Evolutionary conservation across 92 coral and sea anemone genomes (phyloP).

Genomic region (Epizoanthus stellaris): DNA sequence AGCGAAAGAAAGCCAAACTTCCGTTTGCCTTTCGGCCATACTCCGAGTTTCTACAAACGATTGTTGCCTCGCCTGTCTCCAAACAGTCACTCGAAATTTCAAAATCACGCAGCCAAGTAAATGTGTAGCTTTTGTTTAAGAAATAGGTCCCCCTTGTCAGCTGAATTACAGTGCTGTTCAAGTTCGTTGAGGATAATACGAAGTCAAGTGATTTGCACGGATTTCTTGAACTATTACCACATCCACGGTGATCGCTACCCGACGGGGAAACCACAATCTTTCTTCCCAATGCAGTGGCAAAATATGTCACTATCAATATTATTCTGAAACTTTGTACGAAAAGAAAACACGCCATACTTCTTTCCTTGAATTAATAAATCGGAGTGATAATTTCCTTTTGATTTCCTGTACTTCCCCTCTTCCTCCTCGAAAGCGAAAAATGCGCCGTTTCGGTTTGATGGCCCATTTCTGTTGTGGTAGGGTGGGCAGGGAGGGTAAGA

Average conservation of each 20-base stretch:
- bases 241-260: slow-evolving; percentile 40
- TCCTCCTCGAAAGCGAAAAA: too few relatives aligned
- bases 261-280: slow-evolving; percentile 51
- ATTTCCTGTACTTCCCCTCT: too few relatives aligned
- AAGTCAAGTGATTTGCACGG: slow-evolving; percentile 72
- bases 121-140: slow-evolving; percentile 58
- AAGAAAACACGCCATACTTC: slow-evolving; percentile 2
- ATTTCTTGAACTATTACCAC: slow-evolving; percentile 15
- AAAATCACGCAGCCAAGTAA: slow-evolving; percentile 56
- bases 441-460: too few relatives aligned
- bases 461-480: too few relatives aligned
- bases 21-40: slow-evolving; percentile 43
- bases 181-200: slow-evolving; percentile 44
- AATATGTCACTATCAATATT: neutral
- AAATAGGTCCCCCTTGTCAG: slow-evolving; percentile 64
- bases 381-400: neutral
- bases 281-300: neutral
- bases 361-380: neutral
- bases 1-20: slow-evolving; percentile 76
- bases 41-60: slow-evolving; percentile 41
- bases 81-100: slow-evolving; percentile 60
- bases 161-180: slow-evolving; percentile 57
- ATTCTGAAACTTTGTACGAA: neutral
- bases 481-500: too few relatives aligned
- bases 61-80: slow-evolving; percentile 47